A percentile compares a stretch with the other conserved stretches of the same genome.
Evolutionary conservation across 2,113 vertebrate genomes (phyloP).

Genomic region (Protobothrops flavoviridis): DNA sequence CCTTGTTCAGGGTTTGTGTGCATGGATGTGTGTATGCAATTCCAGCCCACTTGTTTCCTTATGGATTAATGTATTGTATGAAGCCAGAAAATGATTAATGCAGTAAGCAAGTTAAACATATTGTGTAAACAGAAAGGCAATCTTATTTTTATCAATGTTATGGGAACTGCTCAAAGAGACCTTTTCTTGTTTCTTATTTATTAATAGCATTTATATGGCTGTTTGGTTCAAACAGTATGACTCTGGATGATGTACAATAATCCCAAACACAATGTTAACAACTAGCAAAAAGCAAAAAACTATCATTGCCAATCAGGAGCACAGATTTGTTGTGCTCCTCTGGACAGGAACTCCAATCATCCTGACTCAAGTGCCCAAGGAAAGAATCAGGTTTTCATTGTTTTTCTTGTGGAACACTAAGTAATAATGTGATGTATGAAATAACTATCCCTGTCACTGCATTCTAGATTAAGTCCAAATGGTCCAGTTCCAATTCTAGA

Average conservation of each 20-base stretch:
- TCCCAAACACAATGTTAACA: not conserved
- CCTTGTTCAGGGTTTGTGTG: not conserved
- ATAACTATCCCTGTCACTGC: not conserved
- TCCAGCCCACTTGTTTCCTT: not conserved
- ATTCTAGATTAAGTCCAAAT: not conserved
- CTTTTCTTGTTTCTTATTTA: not conserved
- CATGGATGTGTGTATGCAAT: not conserved
- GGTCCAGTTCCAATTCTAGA: not conserved
- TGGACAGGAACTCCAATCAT: not conserved
- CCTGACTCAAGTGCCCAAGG: not conserved
- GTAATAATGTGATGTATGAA: not conserved
- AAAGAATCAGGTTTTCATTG: not conserved
- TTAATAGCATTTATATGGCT: not conserved
- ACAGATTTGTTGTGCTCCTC: not conserved
- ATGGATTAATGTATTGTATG: not conserved
- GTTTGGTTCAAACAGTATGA: not conserved
- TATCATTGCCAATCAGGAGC: not conserved
- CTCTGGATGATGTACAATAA: not conserved
- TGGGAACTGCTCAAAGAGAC: not conserved
- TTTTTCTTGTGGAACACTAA: not conserved
- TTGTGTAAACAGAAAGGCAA: not conserved
- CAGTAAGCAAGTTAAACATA: not conserved
- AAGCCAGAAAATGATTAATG: not conserved
- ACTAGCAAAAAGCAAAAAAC: not conserved
- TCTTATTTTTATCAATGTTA: not conserved